A percentile compares a stretch with the other conserved stretches of the same genome.
phyloP scores from a whole-genome alignment of 1,140 invertebrate species.

The Homarus americanus region DNA sequence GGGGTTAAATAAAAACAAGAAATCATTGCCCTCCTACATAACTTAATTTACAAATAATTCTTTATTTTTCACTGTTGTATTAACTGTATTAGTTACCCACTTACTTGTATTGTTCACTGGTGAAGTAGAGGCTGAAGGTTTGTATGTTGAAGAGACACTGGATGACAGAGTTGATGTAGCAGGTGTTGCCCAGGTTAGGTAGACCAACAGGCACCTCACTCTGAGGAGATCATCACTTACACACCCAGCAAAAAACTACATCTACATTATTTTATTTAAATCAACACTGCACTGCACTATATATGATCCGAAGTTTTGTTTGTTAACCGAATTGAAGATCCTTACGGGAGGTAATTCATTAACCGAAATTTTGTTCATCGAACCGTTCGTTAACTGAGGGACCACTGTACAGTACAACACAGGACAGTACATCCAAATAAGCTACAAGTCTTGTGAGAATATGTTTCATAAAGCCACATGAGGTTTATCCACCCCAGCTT shows the following conservation, averaged over 20 bases:
- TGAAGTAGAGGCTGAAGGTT: background rate
- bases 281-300: background rate
- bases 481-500: too few relatives aligned
- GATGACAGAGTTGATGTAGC: conserved; percentile 79
- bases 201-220: conserved; percentile 77
- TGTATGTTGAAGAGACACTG: conserved; percentile 76
- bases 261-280: background rate
- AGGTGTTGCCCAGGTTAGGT: conserved; percentile 80
- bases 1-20: too few relatives aligned
- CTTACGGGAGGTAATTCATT: background rate
- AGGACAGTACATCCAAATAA: too few relatives aligned
- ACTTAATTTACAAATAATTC: too few relatives aligned
- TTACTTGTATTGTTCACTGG: background rate
- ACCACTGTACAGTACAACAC: too few relatives aligned
- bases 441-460: too few relatives aligned
- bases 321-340: background rate
- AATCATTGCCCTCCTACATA: too few relatives aligned
- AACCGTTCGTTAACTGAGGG: background rate
- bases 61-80: too few relatives aligned
- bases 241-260: too few relatives aligned
- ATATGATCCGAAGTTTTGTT: background rate
- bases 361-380: background rate
- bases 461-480: too few relatives aligned
- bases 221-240: background rate
- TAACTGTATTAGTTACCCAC: background rate